Evolutionary conservation across 2,113 vertebrate species (phyloP).

Genomic region (Microtus ochrogaster): DNA sequence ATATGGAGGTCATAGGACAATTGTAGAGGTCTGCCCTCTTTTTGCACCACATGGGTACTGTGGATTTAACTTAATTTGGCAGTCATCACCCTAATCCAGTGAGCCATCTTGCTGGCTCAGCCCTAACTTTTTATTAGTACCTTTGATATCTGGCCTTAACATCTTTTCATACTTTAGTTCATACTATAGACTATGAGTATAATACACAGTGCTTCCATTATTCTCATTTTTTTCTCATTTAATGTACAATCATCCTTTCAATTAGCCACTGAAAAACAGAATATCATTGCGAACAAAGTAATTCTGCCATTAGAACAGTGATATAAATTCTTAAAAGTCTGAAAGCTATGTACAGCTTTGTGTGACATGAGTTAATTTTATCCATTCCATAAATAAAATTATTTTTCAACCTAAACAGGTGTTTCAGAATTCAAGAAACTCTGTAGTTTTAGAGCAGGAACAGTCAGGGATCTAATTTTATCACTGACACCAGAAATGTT

Average conservation of each 20-base stretch:
- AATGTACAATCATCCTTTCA: not conserved
- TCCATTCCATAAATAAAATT: not conserved
- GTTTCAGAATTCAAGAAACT: constrained; percentile 6
- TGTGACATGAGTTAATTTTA: constrained; percentile 1
- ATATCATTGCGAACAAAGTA: not conserved
- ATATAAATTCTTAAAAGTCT: not conserved
- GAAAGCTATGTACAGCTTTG: not conserved
- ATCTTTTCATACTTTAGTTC: not conserved
- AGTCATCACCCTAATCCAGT: no score
- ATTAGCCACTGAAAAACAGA: not conserved
- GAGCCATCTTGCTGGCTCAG: not conserved
- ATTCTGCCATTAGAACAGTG: not conserved
- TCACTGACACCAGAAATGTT: not conserved
- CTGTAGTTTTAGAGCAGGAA: constrained; percentile 21
- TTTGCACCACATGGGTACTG: no score
- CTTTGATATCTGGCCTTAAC: not conserved
- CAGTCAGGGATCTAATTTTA: constrained; percentile 16
- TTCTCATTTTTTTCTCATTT: not conserved
- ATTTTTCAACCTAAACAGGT: constrained; percentile 41
- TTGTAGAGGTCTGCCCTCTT: not conserved
- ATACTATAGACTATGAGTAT: not conserved
- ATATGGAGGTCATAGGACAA: not conserved
- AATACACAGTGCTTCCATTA: not conserved
- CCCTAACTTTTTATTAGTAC: not conserved
- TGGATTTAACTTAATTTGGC: no score